Evolutionary conservation across 2,888 invertebrate species (phyloP).

Genomic region (Pammene fasciana): DNA sequence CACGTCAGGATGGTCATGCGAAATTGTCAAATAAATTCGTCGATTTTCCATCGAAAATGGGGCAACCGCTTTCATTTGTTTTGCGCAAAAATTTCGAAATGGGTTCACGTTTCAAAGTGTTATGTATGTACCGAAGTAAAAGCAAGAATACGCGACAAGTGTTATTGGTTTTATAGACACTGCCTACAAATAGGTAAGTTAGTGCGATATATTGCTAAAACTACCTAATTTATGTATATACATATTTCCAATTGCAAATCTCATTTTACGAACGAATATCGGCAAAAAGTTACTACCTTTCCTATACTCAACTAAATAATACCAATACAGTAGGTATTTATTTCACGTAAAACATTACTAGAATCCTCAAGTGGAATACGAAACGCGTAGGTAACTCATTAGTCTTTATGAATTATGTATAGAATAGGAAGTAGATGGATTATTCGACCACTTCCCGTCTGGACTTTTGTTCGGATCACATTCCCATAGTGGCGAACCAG

Average conservation of each 20-base stretch:
- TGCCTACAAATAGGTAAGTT: too few species aligned
- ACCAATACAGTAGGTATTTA: too few species aligned
- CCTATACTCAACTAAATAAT: too few species aligned
- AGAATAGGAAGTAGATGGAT: slow-evolving; percentile 2
- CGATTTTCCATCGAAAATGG: slow-evolving; percentile 4
- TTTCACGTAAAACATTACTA: neutral
- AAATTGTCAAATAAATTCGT: neutral
- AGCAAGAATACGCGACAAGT: too few species aligned
- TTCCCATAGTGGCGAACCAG: neutral
- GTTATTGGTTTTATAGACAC: too few species aligned
- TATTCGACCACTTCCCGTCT: neutral
- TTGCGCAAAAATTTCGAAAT: slow-evolving; percentile 3
- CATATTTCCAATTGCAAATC: too few species aligned
- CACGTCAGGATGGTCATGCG: neutral
- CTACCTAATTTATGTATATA: too few species aligned
- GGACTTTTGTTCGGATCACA: neutral
- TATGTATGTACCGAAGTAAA: neutral
- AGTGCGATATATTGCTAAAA: too few species aligned
- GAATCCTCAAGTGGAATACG: slow-evolving; percentile 2
- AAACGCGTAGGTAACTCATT: neutral
- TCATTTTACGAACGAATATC: too few species aligned
- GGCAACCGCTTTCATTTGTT: slow-evolving; percentile 19
- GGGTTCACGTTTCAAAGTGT: slow-evolving; percentile 6
- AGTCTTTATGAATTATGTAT: slow-evolving; percentile 3
- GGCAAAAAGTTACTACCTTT: too few species aligned